Evolutionary conservation across 30 jellyfish, hydroid and myxozoan genomes (phyloP).

Genomic region (Aurelia coerulea): DNA sequence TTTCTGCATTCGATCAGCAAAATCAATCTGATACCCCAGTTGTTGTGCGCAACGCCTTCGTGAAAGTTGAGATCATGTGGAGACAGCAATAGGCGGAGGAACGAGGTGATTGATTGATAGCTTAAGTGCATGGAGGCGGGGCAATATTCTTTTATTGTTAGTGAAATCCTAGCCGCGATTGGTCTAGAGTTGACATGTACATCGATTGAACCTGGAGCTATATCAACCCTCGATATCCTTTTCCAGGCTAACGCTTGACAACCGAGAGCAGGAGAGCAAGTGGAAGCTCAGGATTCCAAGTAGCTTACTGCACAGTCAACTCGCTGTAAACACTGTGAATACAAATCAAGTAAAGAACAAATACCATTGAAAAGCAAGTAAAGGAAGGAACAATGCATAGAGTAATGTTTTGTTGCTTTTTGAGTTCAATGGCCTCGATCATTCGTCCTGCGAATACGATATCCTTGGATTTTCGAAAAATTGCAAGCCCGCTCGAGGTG

Average conservation of each 20-base stretch:
- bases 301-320: conserved; percentile 21
- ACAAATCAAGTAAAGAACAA: no score
- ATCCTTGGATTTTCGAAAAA: conserved; percentile 43
- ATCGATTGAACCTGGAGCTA: conserved; percentile 61
- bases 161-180: conserved; percentile 56
- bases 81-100: conserved; percentile 65
- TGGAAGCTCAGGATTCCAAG: not conserved
- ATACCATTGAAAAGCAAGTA: not conserved
- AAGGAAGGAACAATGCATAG: conserved; percentile 11
- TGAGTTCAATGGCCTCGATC: conserved; percentile 21
- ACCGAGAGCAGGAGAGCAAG: conserved; percentile 5
- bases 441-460: conserved; percentile 23
- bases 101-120: conserved; percentile 72
- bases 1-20: not conserved
- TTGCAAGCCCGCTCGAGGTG: conserved; percentile 17
- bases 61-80: conserved; percentile 58
- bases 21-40: not conserved
- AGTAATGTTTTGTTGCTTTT: conserved; percentile 8
- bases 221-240: conserved; percentile 43
- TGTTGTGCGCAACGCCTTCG: conserved; percentile 8
- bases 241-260: conserved; percentile 34
- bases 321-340: not conserved
- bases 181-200: conserved; percentile 46
- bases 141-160: conserved; percentile 45
- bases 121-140: conserved; percentile 71